Percentiles rank a stretch among this genome's conserved stretches.
Evolutionary conservation across 2,113 vertebrate species (phyloP).

Genomic region (Callaeas wilsoni): DNA sequence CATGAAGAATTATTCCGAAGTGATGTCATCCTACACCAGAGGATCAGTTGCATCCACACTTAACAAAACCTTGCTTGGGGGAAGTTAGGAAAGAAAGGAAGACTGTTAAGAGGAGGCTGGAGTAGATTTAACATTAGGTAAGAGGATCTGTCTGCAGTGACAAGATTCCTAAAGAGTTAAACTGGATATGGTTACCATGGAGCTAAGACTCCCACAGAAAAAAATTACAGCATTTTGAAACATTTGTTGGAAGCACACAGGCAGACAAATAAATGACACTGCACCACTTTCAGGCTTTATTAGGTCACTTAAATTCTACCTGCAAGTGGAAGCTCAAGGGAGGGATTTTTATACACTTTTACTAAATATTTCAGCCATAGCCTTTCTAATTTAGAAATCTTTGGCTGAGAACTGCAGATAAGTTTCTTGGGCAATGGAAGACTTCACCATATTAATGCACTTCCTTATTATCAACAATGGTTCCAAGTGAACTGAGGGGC

Average conservation of each 20-base stretch:
- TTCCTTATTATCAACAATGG: neutral
- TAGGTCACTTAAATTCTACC: constrained; percentile 42
- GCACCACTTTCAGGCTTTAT: constrained; percentile 34
- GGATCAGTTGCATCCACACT: neutral
- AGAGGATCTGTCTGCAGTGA: constrained; percentile 1
- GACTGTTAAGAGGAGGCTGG: neutral
- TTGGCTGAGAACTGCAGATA: neutral
- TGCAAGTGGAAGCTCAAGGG: neutral
- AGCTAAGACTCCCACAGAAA: constrained; percentile 59
- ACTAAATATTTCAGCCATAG: neutral
- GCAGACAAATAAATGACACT: constrained; percentile 61
- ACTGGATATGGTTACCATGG: constrained; percentile 71
- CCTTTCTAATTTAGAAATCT: neutral
- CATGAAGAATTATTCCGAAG: neutral
- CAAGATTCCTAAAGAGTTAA: constrained; percentile 57
- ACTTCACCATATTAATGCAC: neutral
- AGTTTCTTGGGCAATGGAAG: neutral
- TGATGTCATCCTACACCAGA: neutral
- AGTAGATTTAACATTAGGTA: constrained; percentile 40
- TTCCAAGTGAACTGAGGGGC: neutral
- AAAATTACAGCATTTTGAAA: constrained; percentile 65
- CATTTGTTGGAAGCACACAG: constrained; percentile 55
- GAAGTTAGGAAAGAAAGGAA: neutral
- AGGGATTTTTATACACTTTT: constrained; percentile 2
- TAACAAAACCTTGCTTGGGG: neutral